Base-by-base conservation (phyloP, 2,888 invertebrate species). In the Eupsilia transversa region DNA sequence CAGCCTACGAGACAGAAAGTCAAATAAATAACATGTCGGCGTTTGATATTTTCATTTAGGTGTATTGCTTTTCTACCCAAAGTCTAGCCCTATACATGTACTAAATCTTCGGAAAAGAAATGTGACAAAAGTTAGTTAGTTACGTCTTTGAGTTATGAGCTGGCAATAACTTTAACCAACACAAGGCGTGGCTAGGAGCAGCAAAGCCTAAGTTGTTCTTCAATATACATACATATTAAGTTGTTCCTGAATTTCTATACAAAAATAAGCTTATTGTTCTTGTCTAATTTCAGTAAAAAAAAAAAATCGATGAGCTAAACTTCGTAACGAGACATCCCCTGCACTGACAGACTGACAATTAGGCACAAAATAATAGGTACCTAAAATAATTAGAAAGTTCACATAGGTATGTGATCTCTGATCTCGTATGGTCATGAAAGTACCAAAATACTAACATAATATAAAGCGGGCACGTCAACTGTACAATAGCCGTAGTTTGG, bases 401-500 rank as follows among this genome's bases (percentile, higher is more conserved):
- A 49, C 23, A 6, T 35, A 63, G 35, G 12, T 49, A 35, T 35
- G 35, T 56, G 38, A 69, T 61, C 54, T 33, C 41, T n/a, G 7
- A 23, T 46, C 46, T 46, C 46, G 30, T 56, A 56, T 20, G 30
- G 30, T 20, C 30, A 57, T 33, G 20, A 20, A 33, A 17, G 54
- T 56, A 56, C 17, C 30, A 56, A 30, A 20, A 30, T 33, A 57
- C 10, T 20, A 27, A 38, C 23, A 71, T 70, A 78, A 65, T 56
- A 74, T 52, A 81, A 70, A 72, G 60, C 67, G 41, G 12, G 52
- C 72, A 72, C 72, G 60, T 77, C 78, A 70, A 33, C 72, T 43
- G 49, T 41, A 79, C 80, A 75, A 79, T 71, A 56, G 76, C 72
- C 60, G 67, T 49, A 72, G 79, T 82, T 79, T 56, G 72, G 49